These are phyloP conservation scores for Donacobius atricapilla DNA, from an alignment of 2,113 vertebrate species.

Conservation along the genomic window DNA sequence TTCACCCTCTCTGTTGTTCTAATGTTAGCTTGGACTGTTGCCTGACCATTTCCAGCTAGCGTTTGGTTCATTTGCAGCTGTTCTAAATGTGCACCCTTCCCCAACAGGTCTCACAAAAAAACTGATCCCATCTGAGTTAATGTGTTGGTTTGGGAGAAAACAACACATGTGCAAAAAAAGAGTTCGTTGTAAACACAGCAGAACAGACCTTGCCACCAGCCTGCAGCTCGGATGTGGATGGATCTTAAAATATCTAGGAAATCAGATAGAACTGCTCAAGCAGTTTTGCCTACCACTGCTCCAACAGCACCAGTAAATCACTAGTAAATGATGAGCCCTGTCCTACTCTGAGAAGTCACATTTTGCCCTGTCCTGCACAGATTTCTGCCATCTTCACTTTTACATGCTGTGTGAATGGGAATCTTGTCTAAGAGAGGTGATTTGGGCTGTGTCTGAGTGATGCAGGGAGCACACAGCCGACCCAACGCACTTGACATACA, in stretches of 20 bases:
- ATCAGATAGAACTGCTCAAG: background rate
- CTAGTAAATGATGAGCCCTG: background rate
- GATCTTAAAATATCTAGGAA: background rate
- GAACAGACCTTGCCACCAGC: background rate
- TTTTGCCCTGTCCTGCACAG: background rate
- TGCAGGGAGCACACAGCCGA: background rate
- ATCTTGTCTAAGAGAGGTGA: background rate
- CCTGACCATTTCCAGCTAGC: conserved; percentile 40
- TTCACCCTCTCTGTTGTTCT: background rate
- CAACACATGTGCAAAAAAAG: background rate
- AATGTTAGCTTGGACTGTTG: conserved; percentile 40
- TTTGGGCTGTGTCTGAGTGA: background rate
- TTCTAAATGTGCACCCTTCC: background rate
- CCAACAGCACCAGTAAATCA: background rate
- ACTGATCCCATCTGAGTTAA: conserved; percentile 12
- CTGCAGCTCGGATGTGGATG: background rate
- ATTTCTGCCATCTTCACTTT: background rate
- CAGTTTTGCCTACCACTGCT: background rate
- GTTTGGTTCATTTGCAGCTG: conserved; percentile 49
- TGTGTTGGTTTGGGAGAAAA: background rate
- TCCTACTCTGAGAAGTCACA: background rate
- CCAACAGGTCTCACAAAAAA: background rate
- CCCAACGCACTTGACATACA: background rate
- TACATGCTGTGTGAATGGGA: background rate
- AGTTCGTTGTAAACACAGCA: background rate